These are phyloP conservation scores for Phrynosoma platyrhinos DNA, from an alignment of 2,113 vertebrate species.

Conservation along the genomic window DNA sequence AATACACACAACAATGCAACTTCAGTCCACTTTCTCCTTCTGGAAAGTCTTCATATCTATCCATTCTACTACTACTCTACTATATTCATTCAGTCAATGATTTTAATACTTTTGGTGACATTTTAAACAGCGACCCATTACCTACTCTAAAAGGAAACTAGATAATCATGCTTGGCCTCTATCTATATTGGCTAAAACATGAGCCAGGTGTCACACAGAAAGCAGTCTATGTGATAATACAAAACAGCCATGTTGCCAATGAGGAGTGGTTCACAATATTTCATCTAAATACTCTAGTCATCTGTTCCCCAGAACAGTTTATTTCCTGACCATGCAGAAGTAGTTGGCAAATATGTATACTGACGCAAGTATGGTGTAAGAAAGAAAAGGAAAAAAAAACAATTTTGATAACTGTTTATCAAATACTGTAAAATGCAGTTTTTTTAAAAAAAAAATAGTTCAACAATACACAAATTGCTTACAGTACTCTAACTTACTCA, in stretches of 20 bases:
- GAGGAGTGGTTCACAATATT: background rate
- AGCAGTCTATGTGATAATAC: background rate
- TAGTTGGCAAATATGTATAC: background rate
- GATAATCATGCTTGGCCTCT: background rate
- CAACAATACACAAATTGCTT: slow-evolving; percentile 65
- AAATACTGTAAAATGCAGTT: slow-evolving; percentile 75
- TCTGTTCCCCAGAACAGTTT: background rate
- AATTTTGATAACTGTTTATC: slow-evolving; percentile 66
- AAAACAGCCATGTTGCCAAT: background rate
- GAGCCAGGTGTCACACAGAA: background rate
- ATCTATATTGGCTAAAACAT: background rate
- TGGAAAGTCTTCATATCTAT: background rate
- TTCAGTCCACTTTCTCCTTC: background rate
- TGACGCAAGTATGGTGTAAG: background rate
- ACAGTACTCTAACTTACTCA: slow-evolving; percentile 54
- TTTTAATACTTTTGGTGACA: background rate
- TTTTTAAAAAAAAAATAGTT: slow-evolving; percentile 54
- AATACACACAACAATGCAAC: background rate
- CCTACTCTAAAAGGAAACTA: background rate
- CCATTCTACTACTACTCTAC: background rate
- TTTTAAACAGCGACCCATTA: background rate
- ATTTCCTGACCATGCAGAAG: background rate
- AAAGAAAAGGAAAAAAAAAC: background rate
- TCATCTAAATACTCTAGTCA: background rate
- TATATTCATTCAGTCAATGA: background rate